phyloP scores from a whole-genome alignment of 2,797 vertebrate genomes.

The Okamejei kenojei region DNA sequence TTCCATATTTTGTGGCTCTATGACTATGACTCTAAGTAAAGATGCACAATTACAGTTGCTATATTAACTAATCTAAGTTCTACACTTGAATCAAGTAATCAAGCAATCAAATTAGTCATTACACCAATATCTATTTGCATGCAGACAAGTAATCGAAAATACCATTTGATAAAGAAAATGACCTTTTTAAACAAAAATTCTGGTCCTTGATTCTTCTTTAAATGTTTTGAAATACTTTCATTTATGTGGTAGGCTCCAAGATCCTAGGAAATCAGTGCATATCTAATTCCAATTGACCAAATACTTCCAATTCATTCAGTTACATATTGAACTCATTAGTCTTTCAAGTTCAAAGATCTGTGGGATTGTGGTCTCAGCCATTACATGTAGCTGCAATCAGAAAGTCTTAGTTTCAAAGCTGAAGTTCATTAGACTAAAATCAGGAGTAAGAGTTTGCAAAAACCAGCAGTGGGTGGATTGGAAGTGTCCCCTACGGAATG shows the following conservation, averaged over 20 bases:
- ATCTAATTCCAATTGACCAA: neutral
- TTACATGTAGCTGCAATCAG: too few species aligned
- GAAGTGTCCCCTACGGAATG: neutral
- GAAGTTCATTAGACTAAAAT: neutral
- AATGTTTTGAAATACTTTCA: neutral
- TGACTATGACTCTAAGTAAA: neutral
- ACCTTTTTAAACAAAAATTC: too few species aligned
- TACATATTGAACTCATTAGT: neutral
- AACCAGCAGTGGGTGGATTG: neutral
- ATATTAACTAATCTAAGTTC: neutral
- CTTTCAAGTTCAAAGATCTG: neutral
- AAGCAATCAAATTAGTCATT: neutral
- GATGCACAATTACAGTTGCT: neutral
- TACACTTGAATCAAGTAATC: neutral
- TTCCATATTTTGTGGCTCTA: too few species aligned
- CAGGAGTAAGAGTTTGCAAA: neutral
- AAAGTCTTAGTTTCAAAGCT: too few species aligned
- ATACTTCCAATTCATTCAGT: neutral
- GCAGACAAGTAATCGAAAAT: neutral
- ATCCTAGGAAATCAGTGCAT: neutral
- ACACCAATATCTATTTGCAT: neutral
- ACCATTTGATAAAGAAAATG: neutral
- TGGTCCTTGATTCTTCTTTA: neutral
- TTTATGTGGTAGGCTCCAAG: neutral
- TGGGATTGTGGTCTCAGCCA: neutral